Evolutionary conservation across 2,797 vertebrate species (phyloP).

Genomic region (Myotis myotis): DNA sequence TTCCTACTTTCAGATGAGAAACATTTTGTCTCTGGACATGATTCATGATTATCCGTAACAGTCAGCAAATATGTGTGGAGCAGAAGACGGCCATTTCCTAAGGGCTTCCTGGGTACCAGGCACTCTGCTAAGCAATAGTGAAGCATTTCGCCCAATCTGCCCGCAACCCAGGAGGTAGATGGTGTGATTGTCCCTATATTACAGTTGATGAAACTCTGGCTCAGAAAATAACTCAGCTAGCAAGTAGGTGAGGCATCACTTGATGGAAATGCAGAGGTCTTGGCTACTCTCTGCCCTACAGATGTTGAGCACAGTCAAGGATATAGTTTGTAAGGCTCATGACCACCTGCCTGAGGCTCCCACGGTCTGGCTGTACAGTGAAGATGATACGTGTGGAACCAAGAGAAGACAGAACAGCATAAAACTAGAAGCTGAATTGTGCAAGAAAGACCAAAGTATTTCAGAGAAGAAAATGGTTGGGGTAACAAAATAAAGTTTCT

Average conservation of each 20-base stretch:
- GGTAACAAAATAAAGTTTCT: neutral
- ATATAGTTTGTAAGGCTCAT: rapidly evolving
- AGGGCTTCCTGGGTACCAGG: neutral
- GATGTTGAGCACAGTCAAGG: neutral
- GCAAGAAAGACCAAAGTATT: neutral
- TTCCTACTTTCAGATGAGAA: neutral
- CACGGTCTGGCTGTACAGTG: too few relatives aligned
- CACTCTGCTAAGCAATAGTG: neutral
- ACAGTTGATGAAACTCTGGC: neutral
- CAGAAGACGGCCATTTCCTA: neutral
- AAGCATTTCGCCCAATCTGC: neutral
- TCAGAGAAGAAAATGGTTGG: neutral
- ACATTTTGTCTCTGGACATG: neutral
- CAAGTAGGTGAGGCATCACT: neutral
- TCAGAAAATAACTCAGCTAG: neutral
- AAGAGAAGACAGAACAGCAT: neutral
- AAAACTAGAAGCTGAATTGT: neutral
- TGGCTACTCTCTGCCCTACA: rapidly evolving
- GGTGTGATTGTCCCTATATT: neutral
- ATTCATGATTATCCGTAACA: neutral
- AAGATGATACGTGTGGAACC: neutral
- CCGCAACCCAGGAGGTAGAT: neutral
- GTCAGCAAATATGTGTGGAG: neutral
- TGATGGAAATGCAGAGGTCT: neutral
- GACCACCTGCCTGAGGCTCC: neutral